These are phyloP conservation scores for Geopemphigus sp. DNA, from an alignment of 1,140 invertebrate genomes.

Conservation along the genomic window DNA sequence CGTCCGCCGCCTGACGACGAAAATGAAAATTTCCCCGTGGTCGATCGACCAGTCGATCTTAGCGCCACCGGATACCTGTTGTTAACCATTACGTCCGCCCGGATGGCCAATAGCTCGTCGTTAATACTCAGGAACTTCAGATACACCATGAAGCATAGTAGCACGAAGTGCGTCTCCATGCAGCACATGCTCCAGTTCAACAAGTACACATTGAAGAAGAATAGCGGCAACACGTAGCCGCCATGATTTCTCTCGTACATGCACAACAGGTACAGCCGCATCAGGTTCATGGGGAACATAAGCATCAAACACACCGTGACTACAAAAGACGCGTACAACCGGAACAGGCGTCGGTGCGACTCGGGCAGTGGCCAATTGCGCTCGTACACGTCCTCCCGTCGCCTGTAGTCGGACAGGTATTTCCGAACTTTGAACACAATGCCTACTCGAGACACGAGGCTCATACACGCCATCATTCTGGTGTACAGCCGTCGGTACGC, in stretches of 20 bases:
- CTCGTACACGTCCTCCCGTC: neutral
- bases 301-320: neutral
- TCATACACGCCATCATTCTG: neutral
- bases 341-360: neutral
- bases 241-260: neutral
- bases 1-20: neutral
- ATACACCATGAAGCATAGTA: conserved; percentile 2
- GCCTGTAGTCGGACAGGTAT: neutral
- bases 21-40: neutral
- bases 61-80: conserved; percentile 32
- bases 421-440: neutral
- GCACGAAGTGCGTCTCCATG: conserved; percentile 18
- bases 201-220: conserved; percentile 29
- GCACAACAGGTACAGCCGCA: conserved; percentile 13
- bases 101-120: neutral
- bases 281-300: neutral
- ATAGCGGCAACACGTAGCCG: neutral
- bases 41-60: neutral
- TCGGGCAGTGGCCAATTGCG: neutral
- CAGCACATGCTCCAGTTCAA: conserved; percentile 36
- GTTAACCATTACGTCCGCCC: conserved; percentile 15
- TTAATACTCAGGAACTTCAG: neutral
- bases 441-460: neutral
- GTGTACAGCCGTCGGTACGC: conserved; percentile 22
- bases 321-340: neutral